A percentile compares a stretch with the other conserved stretches of the same genome.
Conservation (phyloP, 64 coral and sea anemone genomes). For the Platygyra sinensis region DNA sequence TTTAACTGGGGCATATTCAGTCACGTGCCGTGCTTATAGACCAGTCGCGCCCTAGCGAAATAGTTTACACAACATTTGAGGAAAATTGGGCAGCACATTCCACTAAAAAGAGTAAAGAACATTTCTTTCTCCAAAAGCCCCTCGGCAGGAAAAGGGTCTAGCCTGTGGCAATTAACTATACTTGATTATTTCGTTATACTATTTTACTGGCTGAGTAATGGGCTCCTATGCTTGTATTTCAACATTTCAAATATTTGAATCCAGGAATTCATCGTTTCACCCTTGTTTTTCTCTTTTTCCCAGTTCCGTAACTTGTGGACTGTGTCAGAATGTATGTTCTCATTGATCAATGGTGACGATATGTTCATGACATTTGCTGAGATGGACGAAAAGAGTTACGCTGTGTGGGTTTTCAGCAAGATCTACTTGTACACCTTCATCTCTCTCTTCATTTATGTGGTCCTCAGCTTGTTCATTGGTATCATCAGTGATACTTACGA, state of each 20-base stretch:
- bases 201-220: no score
- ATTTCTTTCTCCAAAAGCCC: no score
- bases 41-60: no score
- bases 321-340: slow-evolving; percentile 87
- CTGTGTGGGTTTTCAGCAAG: slow-evolving; percentile 92
- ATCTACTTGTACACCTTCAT: slow-evolving; percentile 91
- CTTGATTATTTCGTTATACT: no score
- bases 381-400: slow-evolving; percentile 50
- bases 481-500: slow-evolving; percentile 98
- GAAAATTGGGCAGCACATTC: no score
- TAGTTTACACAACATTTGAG: no score
- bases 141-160: no score
- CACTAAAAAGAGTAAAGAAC: no score
- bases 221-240: no score
- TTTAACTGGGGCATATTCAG: no score
- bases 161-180: no score
- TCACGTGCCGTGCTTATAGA: no score
- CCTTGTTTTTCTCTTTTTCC: neutral
- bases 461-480: slow-evolving; percentile 98
- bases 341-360: slow-evolving; percentile 97
- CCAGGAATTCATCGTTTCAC: neutral
- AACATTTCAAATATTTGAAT: neutral
- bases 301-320: slow-evolving; percentile 75
- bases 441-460: slow-evolving; percentile 94
- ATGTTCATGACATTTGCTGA: slow-evolving; percentile 91